Evolutionary conservation across 2,113 vertebrate species (phyloP).

Genomic region (Chloropsis hardwickii): DNA sequence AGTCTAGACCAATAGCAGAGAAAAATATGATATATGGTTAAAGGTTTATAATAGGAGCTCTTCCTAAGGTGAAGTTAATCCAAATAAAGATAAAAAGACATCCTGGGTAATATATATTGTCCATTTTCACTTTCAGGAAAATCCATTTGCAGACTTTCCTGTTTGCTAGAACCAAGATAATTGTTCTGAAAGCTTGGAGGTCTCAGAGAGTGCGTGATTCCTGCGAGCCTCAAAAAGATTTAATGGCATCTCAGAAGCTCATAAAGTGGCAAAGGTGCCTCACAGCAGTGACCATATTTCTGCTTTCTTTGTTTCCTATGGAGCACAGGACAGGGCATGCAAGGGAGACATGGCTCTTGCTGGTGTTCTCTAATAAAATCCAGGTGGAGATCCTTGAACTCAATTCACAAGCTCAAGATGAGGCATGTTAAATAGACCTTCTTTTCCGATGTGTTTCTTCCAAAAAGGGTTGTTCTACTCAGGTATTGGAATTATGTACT

Average conservation of each 20-base stretch:
- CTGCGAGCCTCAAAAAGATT: neutral
- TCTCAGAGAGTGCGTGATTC: fast-evolving
- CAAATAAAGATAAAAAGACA: neutral
- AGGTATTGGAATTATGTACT: neutral
- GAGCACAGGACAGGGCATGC: neutral
- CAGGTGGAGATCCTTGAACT: neutral
- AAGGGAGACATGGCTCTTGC: neutral
- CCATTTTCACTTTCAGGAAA: neutral
- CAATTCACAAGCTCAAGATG: neutral
- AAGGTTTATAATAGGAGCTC: neutral
- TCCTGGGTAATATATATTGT: neutral
- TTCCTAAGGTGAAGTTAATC: conserved; percentile 7
- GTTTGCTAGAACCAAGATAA: neutral
- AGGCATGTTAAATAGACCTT: neutral
- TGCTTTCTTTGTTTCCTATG: neutral
- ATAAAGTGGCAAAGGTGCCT: neutral
- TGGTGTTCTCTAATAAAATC: neutral
- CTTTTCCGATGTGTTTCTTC: neutral
- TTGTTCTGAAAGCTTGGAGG: neutral
- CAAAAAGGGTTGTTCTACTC: neutral
- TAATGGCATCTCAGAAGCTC: neutral
- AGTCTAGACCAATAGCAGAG: neutral
- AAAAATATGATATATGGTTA: neutral
- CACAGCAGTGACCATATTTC: neutral
- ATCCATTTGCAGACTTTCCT: neutral